These are phyloP conservation scores for Triops longicaudatus DNA, from an alignment of 1,140 invertebrate species.

Conservation along the genomic window DNA sequence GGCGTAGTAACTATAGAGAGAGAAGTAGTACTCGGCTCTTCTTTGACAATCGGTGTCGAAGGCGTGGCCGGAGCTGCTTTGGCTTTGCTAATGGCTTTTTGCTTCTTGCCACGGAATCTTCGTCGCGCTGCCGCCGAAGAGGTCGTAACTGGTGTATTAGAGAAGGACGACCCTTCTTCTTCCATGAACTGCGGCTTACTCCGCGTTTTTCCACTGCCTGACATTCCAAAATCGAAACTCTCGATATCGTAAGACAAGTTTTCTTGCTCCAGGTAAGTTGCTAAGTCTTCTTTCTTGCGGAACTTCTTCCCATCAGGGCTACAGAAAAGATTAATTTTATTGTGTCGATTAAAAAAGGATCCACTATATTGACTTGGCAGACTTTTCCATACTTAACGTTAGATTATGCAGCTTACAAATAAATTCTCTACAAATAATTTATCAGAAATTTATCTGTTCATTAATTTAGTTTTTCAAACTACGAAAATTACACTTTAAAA, in stretches of 20 bases:
- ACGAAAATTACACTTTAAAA: too few relatives aligned
- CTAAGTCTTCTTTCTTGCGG: constrained; percentile 51
- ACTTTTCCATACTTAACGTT: too few relatives aligned
- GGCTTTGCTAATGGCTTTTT: not conserved
- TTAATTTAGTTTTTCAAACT: too few relatives aligned
- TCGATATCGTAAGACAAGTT: constrained; percentile 44
- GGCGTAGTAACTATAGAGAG: not conserved
- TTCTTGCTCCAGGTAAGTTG: constrained; percentile 46
- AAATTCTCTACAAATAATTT: too few relatives aligned
- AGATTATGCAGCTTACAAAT: too few relatives aligned
- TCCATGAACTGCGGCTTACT: not conserved
- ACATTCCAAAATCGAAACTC: constrained; percentile 53
- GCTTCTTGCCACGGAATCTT: not conserved
- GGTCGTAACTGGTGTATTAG: not conserved
- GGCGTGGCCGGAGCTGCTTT: not conserved
- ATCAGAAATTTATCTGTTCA: too few relatives aligned
- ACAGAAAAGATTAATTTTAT: too few relatives aligned
- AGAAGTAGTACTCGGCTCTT: not conserved
- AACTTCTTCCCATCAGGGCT: constrained; percentile 53
- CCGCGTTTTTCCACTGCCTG: constrained; percentile 43
- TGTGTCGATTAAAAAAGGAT: not conserved
- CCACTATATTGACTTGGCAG: too few relatives aligned
- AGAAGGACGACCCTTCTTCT: not conserved
- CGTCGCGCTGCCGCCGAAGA: not conserved
- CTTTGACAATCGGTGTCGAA: not conserved